Conservation (phyloP, 1,140 invertebrate genomes). For the Microplitis mediator region DNA sequence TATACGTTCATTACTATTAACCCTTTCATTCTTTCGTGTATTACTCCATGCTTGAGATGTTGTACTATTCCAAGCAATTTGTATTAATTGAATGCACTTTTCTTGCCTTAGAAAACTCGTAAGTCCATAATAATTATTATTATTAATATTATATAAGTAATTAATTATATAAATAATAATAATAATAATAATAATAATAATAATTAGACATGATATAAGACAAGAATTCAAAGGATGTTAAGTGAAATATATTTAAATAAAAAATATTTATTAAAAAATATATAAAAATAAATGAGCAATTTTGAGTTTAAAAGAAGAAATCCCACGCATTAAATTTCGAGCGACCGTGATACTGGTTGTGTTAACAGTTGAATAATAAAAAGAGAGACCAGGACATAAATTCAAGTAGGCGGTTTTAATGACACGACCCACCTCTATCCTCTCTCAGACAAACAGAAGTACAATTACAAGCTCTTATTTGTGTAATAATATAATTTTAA, state of each 20-base stretch:
- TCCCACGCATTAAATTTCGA: slow-evolving; percentile 12
- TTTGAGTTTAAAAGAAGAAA: background rate
- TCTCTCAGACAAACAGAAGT: background rate
- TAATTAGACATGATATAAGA: background rate
- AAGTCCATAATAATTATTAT: no score
- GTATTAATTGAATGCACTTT: slow-evolving; percentile 15
- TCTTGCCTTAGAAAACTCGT: background rate
- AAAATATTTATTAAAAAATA: background rate
- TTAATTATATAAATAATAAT: no score
- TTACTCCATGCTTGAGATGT: background rate
- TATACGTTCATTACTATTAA: background rate
- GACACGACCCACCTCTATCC: slow-evolving; percentile 11
- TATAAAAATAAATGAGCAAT: background rate
- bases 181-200: no score
- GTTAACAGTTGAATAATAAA: background rate
- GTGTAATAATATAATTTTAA: background rate
- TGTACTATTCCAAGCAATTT: slow-evolving; percentile 2
- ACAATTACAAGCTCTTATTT: background rate
- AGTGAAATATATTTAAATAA: background rate
- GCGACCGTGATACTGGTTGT: background rate
- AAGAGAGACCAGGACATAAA: background rate
- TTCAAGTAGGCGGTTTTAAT: slow-evolving; percentile 15
- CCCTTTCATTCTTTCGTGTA: background rate
- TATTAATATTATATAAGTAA: no score
- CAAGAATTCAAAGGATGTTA: background rate